Percentiles rank a stretch among this genome's conserved stretches.
phyloP scores from a whole-genome alignment of 2,888 invertebrate genomes.

The Torymus texanus region DNA sequence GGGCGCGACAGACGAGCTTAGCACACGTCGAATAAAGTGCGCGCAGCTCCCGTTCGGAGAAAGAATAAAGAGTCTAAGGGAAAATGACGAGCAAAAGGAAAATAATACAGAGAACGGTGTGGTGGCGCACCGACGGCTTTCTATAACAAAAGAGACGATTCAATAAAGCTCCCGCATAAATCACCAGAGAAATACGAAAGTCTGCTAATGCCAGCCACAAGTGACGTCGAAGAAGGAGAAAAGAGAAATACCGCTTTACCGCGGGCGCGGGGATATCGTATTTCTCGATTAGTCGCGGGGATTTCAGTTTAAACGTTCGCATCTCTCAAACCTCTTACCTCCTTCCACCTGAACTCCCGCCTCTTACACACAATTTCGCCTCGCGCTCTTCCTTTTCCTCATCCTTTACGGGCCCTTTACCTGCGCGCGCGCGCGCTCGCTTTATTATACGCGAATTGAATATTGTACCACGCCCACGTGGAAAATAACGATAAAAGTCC shows the following conservation, averaged over 20 bases:
- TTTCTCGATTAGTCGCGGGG: constrained; percentile 36
- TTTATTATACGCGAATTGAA: constrained; percentile 13
- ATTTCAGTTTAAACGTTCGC: constrained; percentile 6
- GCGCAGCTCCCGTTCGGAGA: too few relatives aligned
- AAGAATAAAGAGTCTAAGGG: constrained; percentile 3
- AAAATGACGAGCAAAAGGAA: constrained; percentile 38
- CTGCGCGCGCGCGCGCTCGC: too few relatives aligned
- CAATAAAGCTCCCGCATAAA: constrained; percentile 52
- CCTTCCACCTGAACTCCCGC: background rate
- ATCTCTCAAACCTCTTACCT: background rate
- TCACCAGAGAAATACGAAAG: constrained; percentile 43
- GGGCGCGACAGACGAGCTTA: background rate
- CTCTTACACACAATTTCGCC: background rate
- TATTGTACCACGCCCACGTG: background rate
- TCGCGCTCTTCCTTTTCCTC: background rate
- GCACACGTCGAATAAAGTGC: constrained; percentile 12
- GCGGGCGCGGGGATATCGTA: constrained; percentile 30
- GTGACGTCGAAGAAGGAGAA: constrained; percentile 19
- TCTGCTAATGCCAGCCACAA: constrained; percentile 48
- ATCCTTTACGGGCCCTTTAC: background rate
- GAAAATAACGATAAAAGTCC: constrained; percentile 16
- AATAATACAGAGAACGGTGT: constrained; percentile 18
- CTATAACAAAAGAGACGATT: constrained; percentile 49
- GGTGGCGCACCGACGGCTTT: background rate
- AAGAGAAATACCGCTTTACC: constrained; percentile 8